These are phyloP conservation scores for Ciconia maguari DNA, from an alignment of 2,113 vertebrate species.

Conservation along the genomic window DNA sequence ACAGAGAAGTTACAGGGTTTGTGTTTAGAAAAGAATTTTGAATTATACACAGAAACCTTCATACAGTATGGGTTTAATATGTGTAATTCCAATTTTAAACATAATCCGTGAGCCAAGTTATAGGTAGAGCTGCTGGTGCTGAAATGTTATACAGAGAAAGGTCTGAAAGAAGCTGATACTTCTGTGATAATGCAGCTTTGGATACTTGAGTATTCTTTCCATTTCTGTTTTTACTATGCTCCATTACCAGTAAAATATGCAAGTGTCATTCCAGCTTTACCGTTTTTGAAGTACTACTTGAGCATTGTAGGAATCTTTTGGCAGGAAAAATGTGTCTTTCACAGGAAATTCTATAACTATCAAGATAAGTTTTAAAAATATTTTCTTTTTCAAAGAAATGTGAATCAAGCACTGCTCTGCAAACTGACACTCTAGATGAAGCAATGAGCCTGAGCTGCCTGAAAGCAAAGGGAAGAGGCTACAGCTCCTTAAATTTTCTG, in stretches of 20 bases:
- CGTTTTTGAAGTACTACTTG: slow-evolving; percentile 44
- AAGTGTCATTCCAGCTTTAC: slow-evolving; percentile 45
- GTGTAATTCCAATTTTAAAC: neutral
- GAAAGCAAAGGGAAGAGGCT: neutral
- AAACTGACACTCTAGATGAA: slow-evolving; percentile 21
- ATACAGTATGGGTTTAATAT: neutral
- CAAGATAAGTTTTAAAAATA: slow-evolving; percentile 59
- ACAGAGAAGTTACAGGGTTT: neutral
- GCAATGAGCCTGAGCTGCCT: neutral
- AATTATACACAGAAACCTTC: neutral
- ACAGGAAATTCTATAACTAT: slow-evolving; percentile 54
- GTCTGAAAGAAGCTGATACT: slow-evolving; percentile 1
- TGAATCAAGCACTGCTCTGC: neutral
- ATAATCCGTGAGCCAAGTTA: neutral
- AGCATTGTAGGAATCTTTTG: slow-evolving; percentile 57
- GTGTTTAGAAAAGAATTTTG: neutral
- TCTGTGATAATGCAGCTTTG: slow-evolving; percentile 26
- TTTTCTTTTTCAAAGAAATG: slow-evolving; percentile 30
- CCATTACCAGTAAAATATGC: slow-evolving; percentile 56
- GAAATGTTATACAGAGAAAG: neutral
- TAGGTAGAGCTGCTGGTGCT: neutral
- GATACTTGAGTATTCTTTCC: slow-evolving; percentile 25
- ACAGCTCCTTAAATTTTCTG: neutral
- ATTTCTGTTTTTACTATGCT: slow-evolving; percentile 47
- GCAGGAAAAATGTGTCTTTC: slow-evolving; percentile 56